A percentile compares a stretch with the other conserved stretches of the same genome.
These are phyloP conservation scores for Dascyllus trimaculatus DNA, from an alignment of 2,113 vertebrate genomes.

Conservation along the genomic window DNA sequence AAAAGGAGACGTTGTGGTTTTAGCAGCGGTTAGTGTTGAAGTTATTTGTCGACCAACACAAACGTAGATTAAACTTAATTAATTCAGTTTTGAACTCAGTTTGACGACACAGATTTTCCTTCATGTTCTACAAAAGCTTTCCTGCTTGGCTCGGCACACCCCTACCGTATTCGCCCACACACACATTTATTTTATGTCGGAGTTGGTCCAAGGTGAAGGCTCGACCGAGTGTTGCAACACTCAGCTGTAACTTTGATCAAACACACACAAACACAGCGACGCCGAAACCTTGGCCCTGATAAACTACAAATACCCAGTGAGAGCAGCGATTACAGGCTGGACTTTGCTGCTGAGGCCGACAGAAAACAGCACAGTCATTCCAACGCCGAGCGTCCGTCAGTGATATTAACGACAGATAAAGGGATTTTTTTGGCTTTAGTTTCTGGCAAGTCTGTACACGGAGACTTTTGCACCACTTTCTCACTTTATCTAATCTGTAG, in stretches of 20 bases:
- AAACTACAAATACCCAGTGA: not conserved
- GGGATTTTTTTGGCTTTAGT: too few relatives aligned
- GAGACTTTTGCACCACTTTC: too few relatives aligned
- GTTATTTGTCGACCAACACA: too few relatives aligned
- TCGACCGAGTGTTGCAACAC: constrained; percentile 26
- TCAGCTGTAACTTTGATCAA: constrained; percentile 3
- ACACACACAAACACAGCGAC: not conserved
- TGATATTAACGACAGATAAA: too few relatives aligned
- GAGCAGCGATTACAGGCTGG: not conserved
- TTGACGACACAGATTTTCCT: too few relatives aligned
- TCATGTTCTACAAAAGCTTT: too few relatives aligned
- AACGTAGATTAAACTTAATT: too few relatives aligned
- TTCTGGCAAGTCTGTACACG: too few relatives aligned
- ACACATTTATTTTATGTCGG: not conserved
- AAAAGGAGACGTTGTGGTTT: not conserved
- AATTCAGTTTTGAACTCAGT: too few relatives aligned
- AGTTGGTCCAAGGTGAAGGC: constrained; percentile 49
- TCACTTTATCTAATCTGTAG: too few relatives aligned
- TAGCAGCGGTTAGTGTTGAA: not conserved
- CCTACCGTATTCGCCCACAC: not conserved
- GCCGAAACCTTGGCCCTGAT: constrained; percentile 1
- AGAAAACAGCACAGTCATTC: constrained; percentile 6
- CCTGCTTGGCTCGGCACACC: too few relatives aligned
- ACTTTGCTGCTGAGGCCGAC: constrained; percentile 12
- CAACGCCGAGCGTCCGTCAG: too few relatives aligned